phyloP scores from a whole-genome alignment of 2,797 vertebrate species.

The Neosilurus hyrtlii region DNA sequence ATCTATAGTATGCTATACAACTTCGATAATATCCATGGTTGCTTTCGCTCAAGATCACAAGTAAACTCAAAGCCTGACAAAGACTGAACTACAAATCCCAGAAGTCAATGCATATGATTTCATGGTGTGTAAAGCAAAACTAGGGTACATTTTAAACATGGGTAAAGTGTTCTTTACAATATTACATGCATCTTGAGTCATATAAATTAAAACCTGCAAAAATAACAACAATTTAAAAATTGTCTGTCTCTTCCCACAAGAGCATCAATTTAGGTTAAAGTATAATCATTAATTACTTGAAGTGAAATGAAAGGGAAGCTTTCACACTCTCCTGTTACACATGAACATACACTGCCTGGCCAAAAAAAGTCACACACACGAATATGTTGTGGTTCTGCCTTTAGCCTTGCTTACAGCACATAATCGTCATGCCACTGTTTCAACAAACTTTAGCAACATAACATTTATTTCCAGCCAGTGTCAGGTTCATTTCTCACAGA shows the following conservation, averaged over 20 bases:
- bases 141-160: not conserved
- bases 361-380: no score
- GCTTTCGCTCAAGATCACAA: not conserved
- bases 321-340: no score
- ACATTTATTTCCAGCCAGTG: no score
- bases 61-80: not conserved
- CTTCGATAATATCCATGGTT: not conserved
- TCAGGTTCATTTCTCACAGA: no score
- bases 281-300: not conserved
- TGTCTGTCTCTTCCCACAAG: not conserved
- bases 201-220: not conserved
- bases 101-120: not conserved
- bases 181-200: not conserved
- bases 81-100: not conserved
- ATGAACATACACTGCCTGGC: no score
- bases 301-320: no score
- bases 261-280: not conserved
- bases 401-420: no score
- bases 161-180: not conserved
- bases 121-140: not conserved
- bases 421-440: no score
- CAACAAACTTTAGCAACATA: no score
- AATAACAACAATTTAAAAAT: not conserved
- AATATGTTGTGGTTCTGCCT: no score
- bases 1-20: no score